phyloP scores from a whole-genome alignment of 2,797 vertebrate species.

The Anniella stebbinsi region DNA sequence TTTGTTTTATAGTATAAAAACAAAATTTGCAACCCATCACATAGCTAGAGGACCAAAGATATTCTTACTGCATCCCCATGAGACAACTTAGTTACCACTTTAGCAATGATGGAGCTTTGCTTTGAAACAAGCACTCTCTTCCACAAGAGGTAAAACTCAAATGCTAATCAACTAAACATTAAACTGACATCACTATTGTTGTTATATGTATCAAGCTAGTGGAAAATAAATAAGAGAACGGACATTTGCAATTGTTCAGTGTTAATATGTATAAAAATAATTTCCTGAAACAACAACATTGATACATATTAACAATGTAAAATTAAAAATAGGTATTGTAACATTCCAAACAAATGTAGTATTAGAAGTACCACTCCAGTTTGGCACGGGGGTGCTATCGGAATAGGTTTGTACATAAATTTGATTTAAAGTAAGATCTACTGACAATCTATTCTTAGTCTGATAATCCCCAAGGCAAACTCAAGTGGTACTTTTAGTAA shows the following conservation, averaged over 20 bases:
- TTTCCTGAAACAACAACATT: background rate
- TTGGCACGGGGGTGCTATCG: background rate
- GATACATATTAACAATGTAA: background rate
- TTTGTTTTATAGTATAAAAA: background rate
- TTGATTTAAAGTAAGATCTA: background rate
- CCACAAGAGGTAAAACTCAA: background rate
- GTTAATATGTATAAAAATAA: too few relatives aligned
- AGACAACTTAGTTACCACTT: background rate
- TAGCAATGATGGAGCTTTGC: background rate
- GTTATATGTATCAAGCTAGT: background rate
- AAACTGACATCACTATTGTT: background rate
- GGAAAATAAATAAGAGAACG: background rate
- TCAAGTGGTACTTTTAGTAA: background rate
- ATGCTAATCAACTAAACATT: background rate
- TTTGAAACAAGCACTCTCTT: background rate
- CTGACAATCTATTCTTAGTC: background rate
- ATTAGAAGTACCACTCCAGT: too few relatives aligned
- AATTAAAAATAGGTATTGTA: background rate
- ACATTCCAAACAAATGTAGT: background rate
- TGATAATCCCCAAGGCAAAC: background rate
- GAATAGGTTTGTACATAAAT: background rate
- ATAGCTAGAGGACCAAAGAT: background rate
- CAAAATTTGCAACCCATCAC: background rate
- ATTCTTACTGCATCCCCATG: too few relatives aligned
- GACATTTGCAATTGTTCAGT: background rate